Conservation (phyloP, 2,797 vertebrate genomes). For the Sebastiscus tertius region DNA sequence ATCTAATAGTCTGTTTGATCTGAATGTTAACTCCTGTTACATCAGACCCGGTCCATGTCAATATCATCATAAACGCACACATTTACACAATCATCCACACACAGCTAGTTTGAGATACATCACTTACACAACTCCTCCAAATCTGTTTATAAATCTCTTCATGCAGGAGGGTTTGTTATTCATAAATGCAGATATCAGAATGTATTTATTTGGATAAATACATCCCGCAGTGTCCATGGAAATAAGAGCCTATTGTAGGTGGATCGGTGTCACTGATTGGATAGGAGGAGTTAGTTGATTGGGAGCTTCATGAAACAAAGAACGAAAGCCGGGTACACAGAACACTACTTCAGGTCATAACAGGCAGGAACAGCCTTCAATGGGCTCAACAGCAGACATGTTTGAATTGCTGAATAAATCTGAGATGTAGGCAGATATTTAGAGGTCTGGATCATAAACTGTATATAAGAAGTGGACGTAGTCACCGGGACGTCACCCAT, state of each 20-base stretch:
- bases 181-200: neutral
- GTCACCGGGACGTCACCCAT: no score
- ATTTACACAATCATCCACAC: neutral
- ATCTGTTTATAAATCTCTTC: neutral
- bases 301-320: neutral
- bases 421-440: neutral
- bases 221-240: neutral
- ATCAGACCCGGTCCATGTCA: constrained; percentile 39
- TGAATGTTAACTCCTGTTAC: constrained; percentile 50
- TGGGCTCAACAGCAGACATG: neutral
- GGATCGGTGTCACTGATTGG: neutral
- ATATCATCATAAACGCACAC: constrained; percentile 17
- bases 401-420: neutral
- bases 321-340: neutral
- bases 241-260: neutral
- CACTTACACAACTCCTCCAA: neutral
- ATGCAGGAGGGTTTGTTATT: neutral
- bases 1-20: constrained; percentile 60
- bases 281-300: neutral
- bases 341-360: neutral
- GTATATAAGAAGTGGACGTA: no score
- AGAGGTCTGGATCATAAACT: no score
- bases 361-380: neutral
- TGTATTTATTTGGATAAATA: constrained; percentile 11
- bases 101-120: neutral